phyloP scores from a whole-genome alignment of 53 echinoderm and acorn worm species.

The Zoroaster sp. region DNA sequence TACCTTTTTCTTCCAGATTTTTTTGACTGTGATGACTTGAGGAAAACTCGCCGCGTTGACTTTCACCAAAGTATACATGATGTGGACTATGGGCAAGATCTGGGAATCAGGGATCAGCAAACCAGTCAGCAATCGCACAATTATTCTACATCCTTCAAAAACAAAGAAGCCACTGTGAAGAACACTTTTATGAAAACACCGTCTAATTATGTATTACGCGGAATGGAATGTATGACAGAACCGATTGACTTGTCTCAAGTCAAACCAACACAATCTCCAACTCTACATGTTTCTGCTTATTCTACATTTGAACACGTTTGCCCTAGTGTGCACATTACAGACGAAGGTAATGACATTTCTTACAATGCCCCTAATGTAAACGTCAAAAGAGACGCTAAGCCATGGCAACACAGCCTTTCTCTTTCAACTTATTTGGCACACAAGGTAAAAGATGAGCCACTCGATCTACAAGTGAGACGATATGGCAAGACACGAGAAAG shows the following conservation, averaged over 20 bases:
- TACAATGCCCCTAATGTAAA: neutral
- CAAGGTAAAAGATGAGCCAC: constrained; percentile 49
- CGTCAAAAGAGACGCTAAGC: neutral
- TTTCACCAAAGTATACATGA: neutral
- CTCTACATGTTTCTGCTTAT: neutral
- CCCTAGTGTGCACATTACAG: neutral
- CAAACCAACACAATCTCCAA: neutral
- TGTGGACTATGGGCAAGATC: neutral
- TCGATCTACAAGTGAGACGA: constrained; percentile 52
- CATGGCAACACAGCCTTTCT: too few species aligned
- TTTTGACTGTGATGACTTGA: neutral
- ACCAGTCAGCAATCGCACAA: neutral
- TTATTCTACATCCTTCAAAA: neutral
- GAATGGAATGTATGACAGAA: neutral
- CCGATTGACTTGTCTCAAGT: neutral
- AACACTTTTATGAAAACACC: neutral
- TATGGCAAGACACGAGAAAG: neutral
- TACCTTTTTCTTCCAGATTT: neutral
- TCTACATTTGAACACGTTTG: constrained; percentile 35
- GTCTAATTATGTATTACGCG: neutral
- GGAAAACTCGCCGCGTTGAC: neutral
- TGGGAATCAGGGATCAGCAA: neutral
- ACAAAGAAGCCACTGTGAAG: neutral
- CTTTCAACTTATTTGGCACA: too few species aligned
- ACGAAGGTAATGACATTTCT: neutral